These are phyloP conservation scores for Oncorhynchus keta DNA, from an alignment of 2,113 vertebrate species.

Conservation along the genomic window DNA sequence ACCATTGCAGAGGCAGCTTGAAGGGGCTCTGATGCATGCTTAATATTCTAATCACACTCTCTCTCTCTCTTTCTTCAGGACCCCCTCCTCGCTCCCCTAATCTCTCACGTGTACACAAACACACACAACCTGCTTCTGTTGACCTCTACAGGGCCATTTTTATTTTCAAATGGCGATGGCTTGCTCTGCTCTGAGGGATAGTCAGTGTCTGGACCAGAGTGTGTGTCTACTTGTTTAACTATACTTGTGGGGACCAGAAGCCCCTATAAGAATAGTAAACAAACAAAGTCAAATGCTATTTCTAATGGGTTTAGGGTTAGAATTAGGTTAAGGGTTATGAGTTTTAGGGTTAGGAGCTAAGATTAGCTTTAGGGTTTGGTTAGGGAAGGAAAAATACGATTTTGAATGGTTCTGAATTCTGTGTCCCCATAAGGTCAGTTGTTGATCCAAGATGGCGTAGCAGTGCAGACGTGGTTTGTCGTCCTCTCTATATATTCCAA, in stretches of 20 bases:
- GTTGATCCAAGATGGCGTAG: too few species aligned
- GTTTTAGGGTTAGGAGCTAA: too few species aligned
- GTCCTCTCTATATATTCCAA: too few species aligned
- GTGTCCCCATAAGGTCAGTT: not conserved
- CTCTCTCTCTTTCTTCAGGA: constrained; percentile 48
- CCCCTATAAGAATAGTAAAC: too few species aligned
- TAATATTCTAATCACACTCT: constrained; percentile 66
- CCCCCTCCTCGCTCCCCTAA: constrained; percentile 38
- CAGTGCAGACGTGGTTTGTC: too few species aligned
- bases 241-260: too few species aligned
- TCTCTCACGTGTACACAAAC: constrained; percentile 30
- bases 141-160: constrained; percentile 36
- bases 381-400: too few species aligned
- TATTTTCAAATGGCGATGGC: constrained; percentile 37
- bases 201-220: constrained; percentile 20
- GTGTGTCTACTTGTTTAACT: constrained; percentile 26
- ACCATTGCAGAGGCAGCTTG: constrained; percentile 53
- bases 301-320: too few species aligned
- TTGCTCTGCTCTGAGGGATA: constrained; percentile 26
- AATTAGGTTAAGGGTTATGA: too few species aligned
- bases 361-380: too few species aligned
- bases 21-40: constrained; percentile 63
- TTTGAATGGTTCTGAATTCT: constrained; percentile 4
- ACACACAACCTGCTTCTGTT: not conserved
- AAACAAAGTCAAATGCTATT: too few species aligned